Percentiles rank a stretch among this genome's conserved stretches.
Evolutionary conservation across 2,113 vertebrate species (phyloP).

Genomic region (Dasyurus viverrinus): DNA sequence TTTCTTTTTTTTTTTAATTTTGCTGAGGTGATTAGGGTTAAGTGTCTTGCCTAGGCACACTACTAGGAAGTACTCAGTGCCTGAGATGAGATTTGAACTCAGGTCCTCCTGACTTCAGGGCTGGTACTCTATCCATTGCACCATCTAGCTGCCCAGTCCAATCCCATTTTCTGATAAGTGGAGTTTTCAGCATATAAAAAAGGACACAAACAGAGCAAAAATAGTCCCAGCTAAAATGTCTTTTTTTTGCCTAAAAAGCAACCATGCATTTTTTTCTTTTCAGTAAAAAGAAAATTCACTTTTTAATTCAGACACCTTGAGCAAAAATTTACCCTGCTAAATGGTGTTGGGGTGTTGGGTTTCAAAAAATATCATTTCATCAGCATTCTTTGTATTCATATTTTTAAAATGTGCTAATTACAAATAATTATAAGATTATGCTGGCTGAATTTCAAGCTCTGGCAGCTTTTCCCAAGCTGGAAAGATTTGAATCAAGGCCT

Average conservation of each 20-base stretch:
- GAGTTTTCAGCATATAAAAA: background rate
- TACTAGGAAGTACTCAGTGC: no score
- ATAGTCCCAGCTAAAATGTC: background rate
- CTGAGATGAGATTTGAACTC: no score
- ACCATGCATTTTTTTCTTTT: background rate
- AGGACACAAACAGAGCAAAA: background rate
- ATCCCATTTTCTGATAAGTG: background rate
- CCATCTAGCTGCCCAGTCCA: no score
- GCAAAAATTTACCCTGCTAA: background rate
- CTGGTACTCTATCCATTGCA: no score
- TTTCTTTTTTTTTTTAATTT: background rate
- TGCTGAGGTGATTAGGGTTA: no score
- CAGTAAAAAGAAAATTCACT: background rate
- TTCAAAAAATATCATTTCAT: background rate
- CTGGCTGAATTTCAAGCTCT: background rate
- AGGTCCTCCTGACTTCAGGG: no score
- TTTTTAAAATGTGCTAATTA: background rate
- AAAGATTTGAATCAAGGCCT: background rate
- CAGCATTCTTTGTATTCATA: background rate
- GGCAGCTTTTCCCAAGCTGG: background rate
- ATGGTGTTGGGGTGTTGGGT: background rate
- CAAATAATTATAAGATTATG: background rate
- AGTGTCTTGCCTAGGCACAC: no score
- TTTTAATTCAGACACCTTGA: background rate
- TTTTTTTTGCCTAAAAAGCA: background rate